These are phyloP conservation scores for Coracopsis vasa DNA, from an alignment of 2,113 vertebrate species.

Conservation along the genomic window DNA sequence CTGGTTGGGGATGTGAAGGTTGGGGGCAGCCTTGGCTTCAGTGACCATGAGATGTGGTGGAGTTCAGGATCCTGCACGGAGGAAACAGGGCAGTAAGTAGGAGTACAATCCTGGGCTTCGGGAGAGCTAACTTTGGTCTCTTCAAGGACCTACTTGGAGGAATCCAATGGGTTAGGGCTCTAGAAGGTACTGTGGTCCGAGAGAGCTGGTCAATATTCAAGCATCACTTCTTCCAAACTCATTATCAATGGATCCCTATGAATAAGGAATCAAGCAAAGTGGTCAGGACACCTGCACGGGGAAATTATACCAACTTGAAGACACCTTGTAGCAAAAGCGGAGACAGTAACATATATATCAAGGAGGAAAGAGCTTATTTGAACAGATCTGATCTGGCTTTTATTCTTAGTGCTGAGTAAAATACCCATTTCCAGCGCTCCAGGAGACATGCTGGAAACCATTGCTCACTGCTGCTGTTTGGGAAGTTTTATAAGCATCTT, in stretches of 20 bases:
- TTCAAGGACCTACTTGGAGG: not conserved
- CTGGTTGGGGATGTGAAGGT: not conserved
- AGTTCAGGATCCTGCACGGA: not conserved
- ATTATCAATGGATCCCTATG: not conserved
- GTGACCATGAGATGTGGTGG: not conserved
- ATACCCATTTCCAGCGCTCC: not conserved
- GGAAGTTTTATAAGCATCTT: not conserved
- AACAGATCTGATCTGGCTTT: not conserved
- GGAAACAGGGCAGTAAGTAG: not conserved
- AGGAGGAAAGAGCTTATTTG: not conserved
- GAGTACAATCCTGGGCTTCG: not conserved
- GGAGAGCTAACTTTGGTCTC: not conserved
- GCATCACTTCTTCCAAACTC: not conserved
- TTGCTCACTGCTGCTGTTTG: not conserved
- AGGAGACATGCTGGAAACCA: not conserved
- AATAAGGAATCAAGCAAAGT: not conserved
- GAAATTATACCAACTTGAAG: not conserved
- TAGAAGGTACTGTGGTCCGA: not conserved
- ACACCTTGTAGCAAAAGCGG: not conserved
- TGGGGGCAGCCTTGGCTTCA: not conserved
- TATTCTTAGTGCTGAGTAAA: not conserved
- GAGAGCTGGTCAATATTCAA: not conserved
- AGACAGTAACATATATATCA: not conserved
- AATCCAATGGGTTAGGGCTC: not conserved
- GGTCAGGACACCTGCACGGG: not conserved